These are phyloP conservation scores for Labeo calbasu DNA, from an alignment of 2,797 vertebrate genomes.

Conservation along the genomic window DNA sequence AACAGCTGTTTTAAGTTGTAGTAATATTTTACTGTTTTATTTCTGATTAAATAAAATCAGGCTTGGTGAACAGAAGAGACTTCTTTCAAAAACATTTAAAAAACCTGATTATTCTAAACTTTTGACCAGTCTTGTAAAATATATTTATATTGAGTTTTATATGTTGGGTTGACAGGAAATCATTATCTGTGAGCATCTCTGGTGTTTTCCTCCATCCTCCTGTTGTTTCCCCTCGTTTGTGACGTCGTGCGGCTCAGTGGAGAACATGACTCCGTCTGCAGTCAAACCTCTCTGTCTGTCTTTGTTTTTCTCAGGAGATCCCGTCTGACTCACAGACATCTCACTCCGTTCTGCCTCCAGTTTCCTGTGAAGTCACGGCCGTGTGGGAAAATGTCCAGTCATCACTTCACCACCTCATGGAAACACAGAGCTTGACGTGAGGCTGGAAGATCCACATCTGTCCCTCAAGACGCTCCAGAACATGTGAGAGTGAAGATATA, in stretches of 20 bases:
- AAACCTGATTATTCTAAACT: too few species aligned
- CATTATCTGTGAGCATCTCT: neutral
- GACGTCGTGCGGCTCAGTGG: neutral
- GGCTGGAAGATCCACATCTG: neutral
- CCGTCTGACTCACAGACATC: neutral
- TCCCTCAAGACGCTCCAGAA: neutral
- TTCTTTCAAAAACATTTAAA: too few species aligned
- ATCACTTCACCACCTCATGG: conserved; percentile 1
- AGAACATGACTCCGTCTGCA: neutral
- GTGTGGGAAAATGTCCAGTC: conserved; percentile 33
- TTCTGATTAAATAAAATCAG: too few species aligned
- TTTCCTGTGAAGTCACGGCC: conserved; percentile 15
- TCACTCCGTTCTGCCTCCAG: neutral
- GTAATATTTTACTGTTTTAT: too few species aligned
- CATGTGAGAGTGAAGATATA: neutral
- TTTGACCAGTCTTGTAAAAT: too few species aligned
- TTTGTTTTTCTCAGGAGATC: neutral
- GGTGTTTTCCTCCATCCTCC: neutral
- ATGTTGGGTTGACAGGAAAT: too few species aligned
- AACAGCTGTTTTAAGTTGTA: too few species aligned
- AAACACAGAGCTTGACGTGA: conserved; percentile 41
- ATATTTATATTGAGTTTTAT: too few species aligned
- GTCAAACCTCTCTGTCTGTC: neutral
- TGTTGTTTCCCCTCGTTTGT: neutral
- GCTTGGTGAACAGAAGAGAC: too few species aligned